These are phyloP conservation scores for Goniozus legneri DNA, from an alignment of 1,140 invertebrate species.

Conservation along the genomic window DNA sequence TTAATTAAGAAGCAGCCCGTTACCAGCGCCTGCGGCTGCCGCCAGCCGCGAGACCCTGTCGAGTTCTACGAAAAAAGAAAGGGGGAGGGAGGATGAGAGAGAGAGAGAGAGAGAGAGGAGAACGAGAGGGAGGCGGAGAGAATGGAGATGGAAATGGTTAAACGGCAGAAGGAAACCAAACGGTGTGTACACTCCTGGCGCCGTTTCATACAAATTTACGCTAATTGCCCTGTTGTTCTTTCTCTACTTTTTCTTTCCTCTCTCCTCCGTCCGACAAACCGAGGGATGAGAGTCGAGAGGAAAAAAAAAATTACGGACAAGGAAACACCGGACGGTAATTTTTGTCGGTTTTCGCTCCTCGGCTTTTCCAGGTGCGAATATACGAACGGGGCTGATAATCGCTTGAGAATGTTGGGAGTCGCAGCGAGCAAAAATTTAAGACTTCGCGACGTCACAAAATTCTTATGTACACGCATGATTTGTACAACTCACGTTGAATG, in stretches of 20 bases:
- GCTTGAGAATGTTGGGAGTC: too few relatives aligned
- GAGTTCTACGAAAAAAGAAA: background rate
- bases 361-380: too few relatives aligned
- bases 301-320: too few relatives aligned
- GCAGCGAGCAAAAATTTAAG: too few relatives aligned
- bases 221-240: slow-evolving; percentile 12
- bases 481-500: slow-evolving; percentile 83
- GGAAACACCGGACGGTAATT: too few relatives aligned
- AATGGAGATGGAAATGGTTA: background rate
- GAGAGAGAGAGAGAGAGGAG: slow-evolving; percentile 1
- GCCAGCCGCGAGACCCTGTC: slow-evolving; percentile 14
- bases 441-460: too few relatives aligned
- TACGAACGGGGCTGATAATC: too few relatives aligned
- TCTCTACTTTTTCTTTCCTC: background rate
- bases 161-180: too few relatives aligned
- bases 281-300: too few relatives aligned
- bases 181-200: slow-evolving; percentile 5
- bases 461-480: background rate
- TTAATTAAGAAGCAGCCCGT: slow-evolving; percentile 42
- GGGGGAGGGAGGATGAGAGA: background rate
- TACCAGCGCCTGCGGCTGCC: background rate
- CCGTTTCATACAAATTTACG: slow-evolving; percentile 27
- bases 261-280: too few relatives aligned
- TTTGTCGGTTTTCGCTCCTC: too few relatives aligned
- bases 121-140: background rate